phyloP scores from a whole-genome alignment of 2,797 vertebrate genomes.

The Leptatherina wallacei region DNA sequence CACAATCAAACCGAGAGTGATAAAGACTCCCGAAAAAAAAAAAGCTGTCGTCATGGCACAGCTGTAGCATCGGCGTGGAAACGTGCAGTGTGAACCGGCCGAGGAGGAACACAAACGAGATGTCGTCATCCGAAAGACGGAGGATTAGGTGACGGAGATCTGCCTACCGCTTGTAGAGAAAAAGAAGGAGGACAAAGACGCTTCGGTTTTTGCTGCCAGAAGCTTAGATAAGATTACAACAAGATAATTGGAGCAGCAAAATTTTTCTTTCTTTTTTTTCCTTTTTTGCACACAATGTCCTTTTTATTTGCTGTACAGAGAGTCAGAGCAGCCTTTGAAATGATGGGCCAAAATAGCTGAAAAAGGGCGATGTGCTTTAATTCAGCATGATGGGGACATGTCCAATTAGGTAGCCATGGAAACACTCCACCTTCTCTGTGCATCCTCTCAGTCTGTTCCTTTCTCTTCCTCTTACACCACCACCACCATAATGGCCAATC shows the following conservation, averaged over 20 bases:
- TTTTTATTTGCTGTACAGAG: conserved; percentile 45
- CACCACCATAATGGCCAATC: conserved; percentile 16
- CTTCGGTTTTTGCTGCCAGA: conserved; percentile 52
- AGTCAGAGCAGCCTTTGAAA: conserved; percentile 57
- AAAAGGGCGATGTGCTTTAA: conserved; percentile 53
- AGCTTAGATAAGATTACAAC: conserved; percentile 67
- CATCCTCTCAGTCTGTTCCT: conserved; percentile 11
- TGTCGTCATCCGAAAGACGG: not conserved
- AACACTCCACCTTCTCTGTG: conserved; percentile 49
- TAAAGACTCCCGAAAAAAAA: conserved; percentile 28
- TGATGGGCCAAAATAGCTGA: conserved; percentile 38
- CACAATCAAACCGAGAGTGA: conserved; percentile 43
- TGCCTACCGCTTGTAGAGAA: not conserved
- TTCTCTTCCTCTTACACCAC: conserved; percentile 4
- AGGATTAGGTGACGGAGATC: conserved; percentile 14
- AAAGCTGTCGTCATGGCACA: conserved; percentile 34
- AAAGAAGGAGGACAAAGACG: conserved; percentile 50
- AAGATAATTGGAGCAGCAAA: conserved; percentile 63
- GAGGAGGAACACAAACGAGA: conserved; percentile 20
- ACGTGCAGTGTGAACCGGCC: conserved; percentile 10
- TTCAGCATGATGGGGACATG: conserved; percentile 37
- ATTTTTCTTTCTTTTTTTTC: conserved; percentile 9
- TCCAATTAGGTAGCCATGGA: conserved; percentile 67
- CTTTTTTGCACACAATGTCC: conserved; percentile 32
- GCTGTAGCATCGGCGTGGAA: conserved; percentile 2